Conservation (phyloP, 2,113 vertebrate genomes). For the Phylloscopus whistleri region DNA sequence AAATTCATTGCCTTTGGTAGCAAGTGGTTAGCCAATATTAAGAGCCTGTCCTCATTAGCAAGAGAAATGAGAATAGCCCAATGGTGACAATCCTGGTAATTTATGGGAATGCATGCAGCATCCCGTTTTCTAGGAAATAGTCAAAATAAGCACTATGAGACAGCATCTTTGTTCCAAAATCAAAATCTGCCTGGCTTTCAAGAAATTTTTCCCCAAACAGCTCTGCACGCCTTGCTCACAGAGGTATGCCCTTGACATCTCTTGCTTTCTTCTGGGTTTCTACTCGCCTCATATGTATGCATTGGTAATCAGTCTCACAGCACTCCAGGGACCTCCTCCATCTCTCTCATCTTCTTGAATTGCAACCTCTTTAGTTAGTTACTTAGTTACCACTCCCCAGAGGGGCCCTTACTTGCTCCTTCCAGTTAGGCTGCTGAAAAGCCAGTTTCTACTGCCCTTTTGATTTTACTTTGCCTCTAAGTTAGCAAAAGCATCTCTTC, state of each 20-base stretch:
- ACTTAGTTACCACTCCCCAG: slow-evolving; percentile 56
- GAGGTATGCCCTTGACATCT: background rate
- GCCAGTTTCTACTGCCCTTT: background rate
- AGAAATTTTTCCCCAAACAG: background rate
- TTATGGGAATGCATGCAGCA: background rate
- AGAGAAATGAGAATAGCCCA: background rate
- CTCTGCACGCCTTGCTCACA: background rate
- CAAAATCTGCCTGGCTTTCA: background rate
- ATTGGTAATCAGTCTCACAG: slow-evolving; percentile 15
- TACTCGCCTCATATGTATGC: background rate
- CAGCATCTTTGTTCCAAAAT: background rate
- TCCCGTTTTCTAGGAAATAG: background rate
- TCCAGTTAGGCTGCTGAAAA: slow-evolving; percentile 15
- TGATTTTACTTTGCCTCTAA: background rate
- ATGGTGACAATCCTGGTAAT: background rate
- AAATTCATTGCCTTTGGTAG: background rate
- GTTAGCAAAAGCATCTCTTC: background rate
- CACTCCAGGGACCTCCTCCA: background rate
- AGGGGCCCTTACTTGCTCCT: slow-evolving; percentile 8
- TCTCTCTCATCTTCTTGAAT: slow-evolving; percentile 50
- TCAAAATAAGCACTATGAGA: background rate
- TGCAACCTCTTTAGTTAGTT: slow-evolving; percentile 63
- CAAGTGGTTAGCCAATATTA: background rate
- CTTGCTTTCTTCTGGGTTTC: slow-evolving; percentile 5
- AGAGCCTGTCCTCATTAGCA: background rate